phyloP scores from a whole-genome alignment of 2,888 invertebrate species.

The Poecilus cupreus region DNA sequence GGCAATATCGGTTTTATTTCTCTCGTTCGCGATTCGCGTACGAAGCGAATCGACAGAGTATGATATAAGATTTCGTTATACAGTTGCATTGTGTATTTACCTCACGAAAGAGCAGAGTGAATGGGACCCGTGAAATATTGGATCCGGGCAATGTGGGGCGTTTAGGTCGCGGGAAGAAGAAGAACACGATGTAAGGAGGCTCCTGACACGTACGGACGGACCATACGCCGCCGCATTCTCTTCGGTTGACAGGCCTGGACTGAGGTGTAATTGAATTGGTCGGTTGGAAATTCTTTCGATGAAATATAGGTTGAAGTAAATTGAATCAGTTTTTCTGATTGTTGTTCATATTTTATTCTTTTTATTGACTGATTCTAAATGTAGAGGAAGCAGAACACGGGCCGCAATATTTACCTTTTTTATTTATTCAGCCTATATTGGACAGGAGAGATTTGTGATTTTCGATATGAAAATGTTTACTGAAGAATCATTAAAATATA shows the following conservation, averaged over 20 bases:
- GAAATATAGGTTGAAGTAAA: conserved; percentile 14
- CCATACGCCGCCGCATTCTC: conserved; percentile 15
- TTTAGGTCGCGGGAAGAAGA: conserved; percentile 13
- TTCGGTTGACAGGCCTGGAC: conserved; percentile 13
- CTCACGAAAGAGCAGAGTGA: conserved; percentile 36
- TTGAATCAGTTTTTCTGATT: conserved; percentile 35
- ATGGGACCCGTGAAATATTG: conserved; percentile 43
- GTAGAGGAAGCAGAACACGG: not conserved
- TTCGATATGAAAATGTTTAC: too few species aligned
- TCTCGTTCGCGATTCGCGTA: conserved; percentile 13
- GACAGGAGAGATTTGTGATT: too few species aligned
- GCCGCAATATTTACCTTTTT: not conserved
- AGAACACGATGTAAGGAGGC: conserved; percentile 14
- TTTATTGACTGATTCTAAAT: conserved; percentile 3
- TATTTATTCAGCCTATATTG: not conserved
- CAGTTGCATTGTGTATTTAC: conserved; percentile 47
- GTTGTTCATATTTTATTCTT: conserved; percentile 16
- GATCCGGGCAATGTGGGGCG: conserved; percentile 14
- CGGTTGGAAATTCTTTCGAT: conserved; percentile 7
- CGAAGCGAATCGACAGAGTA: conserved; percentile 47
- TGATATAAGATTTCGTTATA: conserved; percentile 52
- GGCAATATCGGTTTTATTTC: conserved; percentile 33
- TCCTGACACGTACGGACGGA: conserved; percentile 19
- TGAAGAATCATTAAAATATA: too few species aligned
- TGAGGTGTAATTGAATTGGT: conserved; percentile 15